Base-by-base conservation (phyloP, 2,888 invertebrate species). In the Tenthredo livida region DNA sequence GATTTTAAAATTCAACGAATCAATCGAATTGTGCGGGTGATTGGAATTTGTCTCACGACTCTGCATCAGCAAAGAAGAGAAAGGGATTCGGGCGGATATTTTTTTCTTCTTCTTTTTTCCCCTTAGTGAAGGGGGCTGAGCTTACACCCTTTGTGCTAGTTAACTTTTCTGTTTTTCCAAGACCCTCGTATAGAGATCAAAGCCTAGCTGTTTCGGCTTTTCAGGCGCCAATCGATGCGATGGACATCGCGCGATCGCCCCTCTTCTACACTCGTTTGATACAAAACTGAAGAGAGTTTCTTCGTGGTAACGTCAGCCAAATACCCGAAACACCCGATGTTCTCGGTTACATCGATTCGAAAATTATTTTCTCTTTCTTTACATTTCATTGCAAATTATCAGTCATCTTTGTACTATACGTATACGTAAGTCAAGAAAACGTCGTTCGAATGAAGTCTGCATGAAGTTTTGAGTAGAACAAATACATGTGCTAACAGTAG, bases 1-100 rank as follows among this genome's bases (percentile, higher is more conserved):
- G 85, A 89, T 89, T 89, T 90, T 87, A 87, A 90, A 90, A 89
- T 89, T 89, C 89, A 90, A 90, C 88, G 89, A 89, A 87, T 87
- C 89, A 88, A 89, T 89, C 88, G 67, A 58, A 84, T 84, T 37
- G 15, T 54, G 84, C 82, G 54, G 54, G 50, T 33, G 84, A 86
- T 88, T 77, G 82, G 85, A 84, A 88, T 86, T 87, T 86, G 85
- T 72, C 86, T 87, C 87, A 88, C 87, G 86, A 87, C 85, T 85
- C 80, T 85, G 85, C 85, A 85, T 65, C 37, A 85, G 65, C 70
- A 47, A 84, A 67, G 86, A 84, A 87, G 86, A 83, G 85, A 67
- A 83, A 84, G 85, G 84, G 87, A 87, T 85, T 84, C 86, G 87
- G 40, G 67, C 77, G 72, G 86, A 78, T 85, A 85, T 84, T 40